Evolutionary conservation across 1,140 invertebrate genomes (phyloP), one percentile per base, ranked within the genome.

Genomic region (Pomacea maculata): DNA sequence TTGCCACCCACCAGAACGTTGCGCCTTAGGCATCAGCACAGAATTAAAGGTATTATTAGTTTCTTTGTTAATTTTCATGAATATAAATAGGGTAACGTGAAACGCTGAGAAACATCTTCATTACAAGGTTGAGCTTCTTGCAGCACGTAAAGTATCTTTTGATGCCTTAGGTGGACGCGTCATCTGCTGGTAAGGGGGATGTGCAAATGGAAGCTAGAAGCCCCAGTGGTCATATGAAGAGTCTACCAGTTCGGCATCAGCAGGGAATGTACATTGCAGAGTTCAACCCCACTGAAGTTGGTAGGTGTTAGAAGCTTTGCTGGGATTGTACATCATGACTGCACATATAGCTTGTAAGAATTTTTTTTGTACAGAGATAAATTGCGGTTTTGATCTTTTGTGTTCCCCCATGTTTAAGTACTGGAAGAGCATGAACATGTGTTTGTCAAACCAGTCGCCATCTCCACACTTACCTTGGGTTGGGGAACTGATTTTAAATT

Each of bases 231-330:
- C 94, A 95, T 73, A 93, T 94, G 1, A 91, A 95, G 65, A 93
- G 94, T 61, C 96, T 96, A 89, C 94, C 84, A 14, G 94, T 85
- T 12, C 94, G 98, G 15, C 90, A 86, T 45, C 94, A 95, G 83
- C 94, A 95, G 82, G 96, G 96, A 81, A 94, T 95, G 25, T 96
- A 97, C 89, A 96, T 95, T 82, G 97, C 97, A 75, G 98, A 96
- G 82, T 99, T 99, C 91, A 96, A 97, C 89, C 98, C 98, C 10
- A 96, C 98, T 85, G 97, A 99, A 93, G 95, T 96, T 73, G 98
- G 97, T 87, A 85, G 80, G 83, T 79, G 10, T n/a, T n/a, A 45
- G 19, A 54, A 70, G 67, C 34, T 45, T 45, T 45, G 34, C 34
- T 45, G 34, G 34, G 34, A 45, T 45, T 45, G 34, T 45, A 45